Conservation (phyloP, 2,888 invertebrate genomes). For the Gastracanthus pulcherrimus region DNA sequence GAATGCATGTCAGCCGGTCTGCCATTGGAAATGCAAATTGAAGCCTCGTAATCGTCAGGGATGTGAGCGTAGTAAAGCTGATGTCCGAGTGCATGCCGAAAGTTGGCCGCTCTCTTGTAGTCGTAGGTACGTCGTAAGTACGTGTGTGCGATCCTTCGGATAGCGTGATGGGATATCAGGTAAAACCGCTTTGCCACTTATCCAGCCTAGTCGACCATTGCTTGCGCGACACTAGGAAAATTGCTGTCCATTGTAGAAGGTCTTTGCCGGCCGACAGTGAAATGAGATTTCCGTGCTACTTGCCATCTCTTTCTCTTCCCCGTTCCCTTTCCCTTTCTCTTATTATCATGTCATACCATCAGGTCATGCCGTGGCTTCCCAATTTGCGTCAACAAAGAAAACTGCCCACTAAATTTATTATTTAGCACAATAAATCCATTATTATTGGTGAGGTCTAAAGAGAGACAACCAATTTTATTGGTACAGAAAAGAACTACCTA, state of each 20-base stretch:
- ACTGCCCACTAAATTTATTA: constrained; percentile 27
- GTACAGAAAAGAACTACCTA: constrained; percentile 30
- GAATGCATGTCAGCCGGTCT: background rate
- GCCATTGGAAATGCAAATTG: constrained; percentile 47
- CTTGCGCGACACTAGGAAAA: constrained; percentile 13
- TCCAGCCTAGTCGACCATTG: background rate
- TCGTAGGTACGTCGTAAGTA: background rate
- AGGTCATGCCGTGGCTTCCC: background rate
- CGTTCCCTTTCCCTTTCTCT: background rate
- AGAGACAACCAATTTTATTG: background rate
- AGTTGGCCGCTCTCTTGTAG: no score
- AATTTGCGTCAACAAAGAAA: constrained; percentile 46
- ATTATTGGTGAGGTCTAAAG: background rate
- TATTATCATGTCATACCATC: no score
- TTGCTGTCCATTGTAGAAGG: constrained; percentile 15
- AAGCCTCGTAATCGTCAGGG: constrained; percentile 45
- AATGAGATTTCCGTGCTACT: constrained; percentile 18
- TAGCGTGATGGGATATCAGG: constrained; percentile 12
- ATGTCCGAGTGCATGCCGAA: background rate
- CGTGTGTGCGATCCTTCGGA: constrained; percentile 11
- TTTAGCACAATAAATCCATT: constrained; percentile 17
- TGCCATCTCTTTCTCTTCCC: background rate
- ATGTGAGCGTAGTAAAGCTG: constrained; percentile 12
- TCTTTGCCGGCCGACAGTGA: background rate
- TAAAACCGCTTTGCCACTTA: no score